Conservation (phyloP, 2,113 vertebrate species). For the Indri indri region DNA sequence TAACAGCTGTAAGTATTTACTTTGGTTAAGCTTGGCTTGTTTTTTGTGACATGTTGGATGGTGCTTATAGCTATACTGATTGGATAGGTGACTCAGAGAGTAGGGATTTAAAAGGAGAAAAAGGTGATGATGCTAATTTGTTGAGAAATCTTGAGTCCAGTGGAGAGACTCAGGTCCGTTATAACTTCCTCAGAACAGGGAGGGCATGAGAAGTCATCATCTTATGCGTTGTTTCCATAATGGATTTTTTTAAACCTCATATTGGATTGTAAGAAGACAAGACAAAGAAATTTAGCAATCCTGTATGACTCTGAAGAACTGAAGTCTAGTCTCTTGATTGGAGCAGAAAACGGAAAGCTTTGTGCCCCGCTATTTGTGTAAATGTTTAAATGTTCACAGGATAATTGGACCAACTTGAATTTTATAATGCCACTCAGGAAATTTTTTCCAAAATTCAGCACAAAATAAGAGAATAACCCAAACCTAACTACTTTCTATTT, state of each 20-base stretch:
- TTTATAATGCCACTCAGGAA: slow-evolving; percentile 1
- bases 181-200: neutral
- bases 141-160: slow-evolving; percentile 26
- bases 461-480: slow-evolving; percentile 37
- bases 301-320: neutral
- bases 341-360: neutral
- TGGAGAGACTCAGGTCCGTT: neutral
- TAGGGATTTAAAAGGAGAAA: neutral
- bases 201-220: neutral
- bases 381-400: slow-evolving; percentile 8
- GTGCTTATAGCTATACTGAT: neutral
- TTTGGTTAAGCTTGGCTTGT: slow-evolving; percentile 5
- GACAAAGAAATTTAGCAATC: neutral
- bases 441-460: neutral
- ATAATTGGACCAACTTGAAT: slow-evolving; percentile 11
- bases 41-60: neutral
- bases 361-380: neutral
- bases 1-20: neutral
- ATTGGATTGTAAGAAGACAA: slow-evolving; percentile 25
- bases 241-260: neutral
- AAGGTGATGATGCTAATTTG: neutral
- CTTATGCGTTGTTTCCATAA: neutral
- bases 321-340: slow-evolving; percentile 3
- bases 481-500: neutral
- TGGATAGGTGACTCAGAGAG: neutral